A percentile compares a stretch with the other conserved stretches of the same genome.
Conservation (phyloP, 2,113 vertebrate species). For the Centropus bengalensis region DNA sequence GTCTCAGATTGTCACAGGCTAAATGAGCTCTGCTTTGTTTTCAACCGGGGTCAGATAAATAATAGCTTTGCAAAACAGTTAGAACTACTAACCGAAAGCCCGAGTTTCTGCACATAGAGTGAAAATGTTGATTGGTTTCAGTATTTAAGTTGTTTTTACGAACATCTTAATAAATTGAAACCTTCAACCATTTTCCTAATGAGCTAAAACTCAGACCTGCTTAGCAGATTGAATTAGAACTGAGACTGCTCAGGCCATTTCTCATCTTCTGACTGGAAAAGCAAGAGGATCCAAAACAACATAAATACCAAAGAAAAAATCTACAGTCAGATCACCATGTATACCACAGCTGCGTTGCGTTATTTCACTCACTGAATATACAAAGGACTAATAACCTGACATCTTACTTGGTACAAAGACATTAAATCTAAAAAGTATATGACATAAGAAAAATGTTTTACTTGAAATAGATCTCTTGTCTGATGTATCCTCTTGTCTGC, state of each 20-base stretch:
- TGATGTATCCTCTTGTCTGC: not conserved
- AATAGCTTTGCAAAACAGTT: not conserved
- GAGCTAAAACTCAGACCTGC: not conserved
- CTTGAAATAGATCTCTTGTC: not conserved
- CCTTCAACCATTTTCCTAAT: not conserved
- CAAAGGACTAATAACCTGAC: not conserved
- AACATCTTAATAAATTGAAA: not conserved
- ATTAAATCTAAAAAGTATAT: not conserved
- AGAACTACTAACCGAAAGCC: not conserved
- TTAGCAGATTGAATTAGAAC: not conserved
- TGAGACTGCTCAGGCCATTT: not conserved
- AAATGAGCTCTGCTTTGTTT: not conserved
- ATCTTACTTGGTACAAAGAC: not conserved
- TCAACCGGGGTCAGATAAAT: not conserved
- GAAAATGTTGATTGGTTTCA: not conserved
- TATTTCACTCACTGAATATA: not conserved
- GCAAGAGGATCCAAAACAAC: not conserved
- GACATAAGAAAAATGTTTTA: not conserved
- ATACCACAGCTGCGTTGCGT: not conserved
- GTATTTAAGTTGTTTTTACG: not conserved
- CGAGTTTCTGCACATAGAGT: not conserved
- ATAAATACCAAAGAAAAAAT: not conserved
- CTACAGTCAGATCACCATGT: not conserved
- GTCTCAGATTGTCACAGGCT: not conserved
- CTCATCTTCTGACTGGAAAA: not conserved